Evolutionary conservation across 2,113 vertebrate genomes (phyloP).

Genomic region (Chionis minor): DNA sequence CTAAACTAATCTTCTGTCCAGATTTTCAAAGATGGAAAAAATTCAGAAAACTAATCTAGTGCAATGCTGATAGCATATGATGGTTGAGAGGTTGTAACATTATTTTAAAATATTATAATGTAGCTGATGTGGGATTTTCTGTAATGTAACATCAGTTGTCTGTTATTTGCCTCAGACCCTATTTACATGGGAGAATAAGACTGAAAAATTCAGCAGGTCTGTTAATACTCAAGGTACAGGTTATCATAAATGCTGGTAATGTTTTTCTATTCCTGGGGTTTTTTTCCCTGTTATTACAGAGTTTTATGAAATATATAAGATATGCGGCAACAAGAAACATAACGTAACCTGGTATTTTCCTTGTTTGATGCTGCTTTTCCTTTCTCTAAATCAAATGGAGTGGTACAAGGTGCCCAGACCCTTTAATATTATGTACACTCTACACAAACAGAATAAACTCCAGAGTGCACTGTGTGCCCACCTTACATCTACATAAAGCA

Average conservation of each 20-base stretch:
- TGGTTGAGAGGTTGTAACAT: conserved; percentile 22
- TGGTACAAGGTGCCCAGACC: neutral
- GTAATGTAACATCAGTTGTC: conserved; percentile 31
- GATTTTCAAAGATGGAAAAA: conserved; percentile 32
- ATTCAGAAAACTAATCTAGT: conserved; percentile 49
- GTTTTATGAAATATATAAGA: neutral
- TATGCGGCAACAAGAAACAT: neutral
- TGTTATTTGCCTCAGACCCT: conserved; percentile 15
- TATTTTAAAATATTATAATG: conserved; percentile 54
- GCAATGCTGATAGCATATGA: conserved; percentile 17
- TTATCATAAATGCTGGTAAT: conserved; percentile 23
- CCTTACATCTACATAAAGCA: neutral
- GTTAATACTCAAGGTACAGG: conserved; percentile 14
- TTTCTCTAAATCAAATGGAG: neutral
- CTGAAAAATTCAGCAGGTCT: neutral
- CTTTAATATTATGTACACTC: neutral
- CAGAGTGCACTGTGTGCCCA: neutral
- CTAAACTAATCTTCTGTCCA: conserved; percentile 54
- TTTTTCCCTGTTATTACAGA: neutral
- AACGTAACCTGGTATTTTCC: neutral
- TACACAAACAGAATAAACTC: neutral
- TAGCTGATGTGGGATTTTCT: conserved; percentile 35
- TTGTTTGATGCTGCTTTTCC: neutral
- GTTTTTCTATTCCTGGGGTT: neutral
- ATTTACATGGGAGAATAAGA: conserved; percentile 20